Conservation (phyloP, 2,113 vertebrate species). For the Baryphthengus martii region DNA sequence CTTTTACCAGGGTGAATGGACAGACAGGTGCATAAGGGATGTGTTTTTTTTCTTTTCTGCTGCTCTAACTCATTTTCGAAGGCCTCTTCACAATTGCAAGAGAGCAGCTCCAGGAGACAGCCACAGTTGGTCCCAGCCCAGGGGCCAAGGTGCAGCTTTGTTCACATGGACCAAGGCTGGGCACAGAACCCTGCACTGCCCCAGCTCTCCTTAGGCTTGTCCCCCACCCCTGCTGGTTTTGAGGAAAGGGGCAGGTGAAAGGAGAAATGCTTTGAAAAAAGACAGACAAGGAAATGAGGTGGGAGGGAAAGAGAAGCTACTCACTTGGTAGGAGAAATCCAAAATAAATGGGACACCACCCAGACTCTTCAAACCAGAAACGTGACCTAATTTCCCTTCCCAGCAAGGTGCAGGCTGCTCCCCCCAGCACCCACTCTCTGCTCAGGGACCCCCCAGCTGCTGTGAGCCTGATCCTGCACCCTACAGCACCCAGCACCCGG, state of each 20-base stretch:
- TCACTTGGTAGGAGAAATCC: neutral
- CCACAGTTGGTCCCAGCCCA: neutral
- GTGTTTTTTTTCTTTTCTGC: neutral
- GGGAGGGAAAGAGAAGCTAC: neutral
- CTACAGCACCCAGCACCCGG: neutral
- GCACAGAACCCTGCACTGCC: accelerated
- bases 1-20: neutral
- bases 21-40: neutral
- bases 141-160: neutral
- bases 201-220: neutral
- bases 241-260: neutral
- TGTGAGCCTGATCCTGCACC: neutral
- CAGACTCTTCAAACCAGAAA: neutral
- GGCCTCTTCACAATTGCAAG: neutral
- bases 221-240: neutral
- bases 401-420: neutral
- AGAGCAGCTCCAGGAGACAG: neutral
- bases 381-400: neutral
- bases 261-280: neutral
- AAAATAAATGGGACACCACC: neutral
- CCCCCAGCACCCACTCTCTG: neutral
- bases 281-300: neutral
- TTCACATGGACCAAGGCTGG: accelerated
- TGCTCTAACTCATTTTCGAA: neutral
- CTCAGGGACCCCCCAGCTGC: accelerated